phyloP scores from a whole-genome alignment of 2,797 vertebrate species.

The Siniperca obscura region DNA sequence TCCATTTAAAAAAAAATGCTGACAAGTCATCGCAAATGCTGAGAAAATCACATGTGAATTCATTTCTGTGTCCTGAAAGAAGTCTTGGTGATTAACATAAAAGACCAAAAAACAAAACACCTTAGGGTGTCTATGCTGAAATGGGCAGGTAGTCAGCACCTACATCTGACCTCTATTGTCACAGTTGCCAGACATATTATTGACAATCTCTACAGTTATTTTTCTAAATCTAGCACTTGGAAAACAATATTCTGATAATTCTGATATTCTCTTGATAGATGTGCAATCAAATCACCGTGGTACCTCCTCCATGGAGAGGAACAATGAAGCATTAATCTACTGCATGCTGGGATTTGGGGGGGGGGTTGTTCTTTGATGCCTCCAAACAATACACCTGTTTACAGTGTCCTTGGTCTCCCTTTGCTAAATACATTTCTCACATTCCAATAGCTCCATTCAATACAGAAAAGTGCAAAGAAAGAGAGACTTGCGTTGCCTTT shows the following conservation, averaged over 20 bases:
- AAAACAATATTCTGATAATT: conserved; percentile 51
- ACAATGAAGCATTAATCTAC: conserved; percentile 75
- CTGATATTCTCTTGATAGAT: conserved; percentile 62
- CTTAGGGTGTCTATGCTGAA: conserved; percentile 27
- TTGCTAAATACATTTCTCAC: conserved; percentile 84
- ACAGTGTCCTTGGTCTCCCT: conserved; percentile 80
- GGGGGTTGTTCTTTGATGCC: conserved; percentile 69
- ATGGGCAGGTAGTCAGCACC: conserved; percentile 34
- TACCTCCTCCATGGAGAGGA: conserved; percentile 55
- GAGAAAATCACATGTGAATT: conserved; percentile 21
- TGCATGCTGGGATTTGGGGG: conserved; percentile 57
- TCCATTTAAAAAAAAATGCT: conserved; percentile 6
- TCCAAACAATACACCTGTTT: conserved; percentile 84
- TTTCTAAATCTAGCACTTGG: conserved; percentile 31
- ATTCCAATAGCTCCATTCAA: conserved; percentile 84
- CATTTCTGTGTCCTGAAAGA: conserved; percentile 30
- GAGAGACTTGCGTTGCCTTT: conserved; percentile 70
- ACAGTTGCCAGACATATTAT: background rate
- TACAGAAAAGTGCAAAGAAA: conserved; percentile 83
- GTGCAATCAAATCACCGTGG: conserved; percentile 72
- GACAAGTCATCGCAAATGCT: conserved; percentile 13
- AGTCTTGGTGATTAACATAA: conserved; percentile 9
- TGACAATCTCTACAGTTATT: background rate
- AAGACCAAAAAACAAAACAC: background rate
- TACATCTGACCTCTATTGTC: conserved; percentile 6